Evolutionary conservation across 37 sponge, comb jelly and placozoan genomes (phyloP), one percentile per base, ranked within the genome.

Genomic region (Petrosia ficiformis): DNA sequence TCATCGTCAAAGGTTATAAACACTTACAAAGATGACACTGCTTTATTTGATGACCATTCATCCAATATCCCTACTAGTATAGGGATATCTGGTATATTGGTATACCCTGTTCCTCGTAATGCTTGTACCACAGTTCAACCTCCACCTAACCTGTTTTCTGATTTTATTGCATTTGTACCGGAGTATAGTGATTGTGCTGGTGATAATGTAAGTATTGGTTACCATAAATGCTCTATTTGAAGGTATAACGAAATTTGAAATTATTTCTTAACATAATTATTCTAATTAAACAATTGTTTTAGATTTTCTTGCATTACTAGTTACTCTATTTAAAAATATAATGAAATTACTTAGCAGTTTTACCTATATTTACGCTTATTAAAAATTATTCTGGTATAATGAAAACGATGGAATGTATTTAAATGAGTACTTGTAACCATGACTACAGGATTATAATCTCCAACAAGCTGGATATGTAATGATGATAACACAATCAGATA

Each of bases 21-120:
- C n/a, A 32, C 39, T 25, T 48, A 29, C 1, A 40, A 57, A 2
- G 78, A 78, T 29, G 30, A 32, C 52, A 32, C 42, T 67, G 78
- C 78, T 22, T n/a, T 8, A 56, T 78, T 67, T 44, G 24, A 78
- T 4, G 78, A 67, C 38, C 28, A 68, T 56, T 78, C 78, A 35
- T 78, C 44, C 36, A 8, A 29, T 16, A 0, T 78, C 71, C 22
- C n/a, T n/a, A n/a, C n/a, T n/a, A n/a, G 6, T 70, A 2, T 2
- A 34, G 66, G 33, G 4, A 30, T 24, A 26, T 22, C 71, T 72
- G 81, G 81, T 29, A 28, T 25, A 28, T 52, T 80, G 73, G 66
- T 72, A 22, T 82, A 74, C 33, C 52, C 75, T 30, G 42, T 42
- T 0, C 82, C 82, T 24, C 68, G 59, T 21, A 74, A 74, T 82